Percentiles rank a stretch among this genome's conserved stretches.
Conservation (phyloP, 2,113 vertebrate species). For the Okapia johnstoni region DNA sequence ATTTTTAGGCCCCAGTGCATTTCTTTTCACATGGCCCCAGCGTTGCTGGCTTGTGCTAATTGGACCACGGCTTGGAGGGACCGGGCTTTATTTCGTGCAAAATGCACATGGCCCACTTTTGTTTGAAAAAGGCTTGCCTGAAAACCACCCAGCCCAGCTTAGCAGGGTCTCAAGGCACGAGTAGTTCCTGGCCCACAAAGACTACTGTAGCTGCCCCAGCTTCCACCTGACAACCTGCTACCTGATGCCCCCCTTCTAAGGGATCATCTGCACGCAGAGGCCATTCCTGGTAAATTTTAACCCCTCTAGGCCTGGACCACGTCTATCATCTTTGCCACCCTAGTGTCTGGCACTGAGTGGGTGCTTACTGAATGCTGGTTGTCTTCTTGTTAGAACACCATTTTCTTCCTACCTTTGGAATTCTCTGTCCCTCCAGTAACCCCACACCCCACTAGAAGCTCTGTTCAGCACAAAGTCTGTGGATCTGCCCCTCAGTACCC, state of each 20-base stretch:
- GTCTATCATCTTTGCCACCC: background rate
- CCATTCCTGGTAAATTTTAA: fast-evolving
- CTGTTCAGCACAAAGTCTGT: background rate
- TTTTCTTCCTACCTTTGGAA: background rate
- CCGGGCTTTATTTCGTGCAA: fast-evolving
- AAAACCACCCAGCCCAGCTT: fast-evolving
- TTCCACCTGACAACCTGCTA: background rate
- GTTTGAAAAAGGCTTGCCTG: background rate
- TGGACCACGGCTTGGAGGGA: fast-evolving
- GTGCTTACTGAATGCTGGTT: background rate
- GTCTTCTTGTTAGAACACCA: background rate
- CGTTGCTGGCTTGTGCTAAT: fast-evolving
- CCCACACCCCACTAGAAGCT: fast-evolving
- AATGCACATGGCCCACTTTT: fast-evolving
- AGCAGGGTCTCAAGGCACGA: fast-evolving
- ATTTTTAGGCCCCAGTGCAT: background rate
- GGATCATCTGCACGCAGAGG: background rate
- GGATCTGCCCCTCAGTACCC: background rate
- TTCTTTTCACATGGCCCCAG: background rate
- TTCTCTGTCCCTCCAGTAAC: background rate
- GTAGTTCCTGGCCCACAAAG: fast-evolving
- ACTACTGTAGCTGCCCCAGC: fast-evolving
- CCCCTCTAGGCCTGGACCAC: background rate
- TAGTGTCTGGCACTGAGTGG: background rate
- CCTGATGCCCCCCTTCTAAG: background rate